Evolutionary conservation across 2,113 vertebrate genomes (phyloP).

Genomic region (Rhea pennata): DNA sequence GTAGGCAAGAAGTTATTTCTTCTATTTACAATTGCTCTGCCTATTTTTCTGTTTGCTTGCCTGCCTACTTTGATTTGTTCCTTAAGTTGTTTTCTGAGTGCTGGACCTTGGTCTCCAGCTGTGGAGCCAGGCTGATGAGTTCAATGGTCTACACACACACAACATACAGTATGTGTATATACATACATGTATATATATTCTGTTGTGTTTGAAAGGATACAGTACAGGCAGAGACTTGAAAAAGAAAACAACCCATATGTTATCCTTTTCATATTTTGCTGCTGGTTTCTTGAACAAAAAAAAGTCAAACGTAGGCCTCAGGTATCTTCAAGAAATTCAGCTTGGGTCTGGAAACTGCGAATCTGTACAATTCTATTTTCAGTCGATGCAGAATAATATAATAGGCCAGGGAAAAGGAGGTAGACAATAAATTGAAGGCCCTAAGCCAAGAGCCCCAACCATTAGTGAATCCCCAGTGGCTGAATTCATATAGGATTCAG

Average conservation of each 20-base stretch:
- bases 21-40: not conserved
- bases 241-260: not conserved
- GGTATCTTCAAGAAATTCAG: not conserved
- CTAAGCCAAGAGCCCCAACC: not conserved
- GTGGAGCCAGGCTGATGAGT: not conserved
- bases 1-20: not conserved
- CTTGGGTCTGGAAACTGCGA: not conserved
- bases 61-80: constrained; percentile 2
- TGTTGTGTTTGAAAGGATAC: not conserved
- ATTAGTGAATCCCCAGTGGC: not conserved
- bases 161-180: rapidly evolving
- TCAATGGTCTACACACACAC: not conserved
- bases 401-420: not conserved
- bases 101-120: not conserved
- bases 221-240: not conserved
- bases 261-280: not conserved
- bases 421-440: not conserved
- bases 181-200: not conserved
- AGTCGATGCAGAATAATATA: not conserved
- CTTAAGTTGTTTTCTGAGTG: not conserved
- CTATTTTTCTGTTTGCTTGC: not conserved
- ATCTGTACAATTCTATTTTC: not conserved
- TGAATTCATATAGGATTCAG: rapidly evolving
- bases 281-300: not conserved
- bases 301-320: not conserved